These are phyloP conservation scores for Xylocopa sonorina DNA, from an alignment of 1,140 invertebrate species.

Conservation along the genomic window DNA sequence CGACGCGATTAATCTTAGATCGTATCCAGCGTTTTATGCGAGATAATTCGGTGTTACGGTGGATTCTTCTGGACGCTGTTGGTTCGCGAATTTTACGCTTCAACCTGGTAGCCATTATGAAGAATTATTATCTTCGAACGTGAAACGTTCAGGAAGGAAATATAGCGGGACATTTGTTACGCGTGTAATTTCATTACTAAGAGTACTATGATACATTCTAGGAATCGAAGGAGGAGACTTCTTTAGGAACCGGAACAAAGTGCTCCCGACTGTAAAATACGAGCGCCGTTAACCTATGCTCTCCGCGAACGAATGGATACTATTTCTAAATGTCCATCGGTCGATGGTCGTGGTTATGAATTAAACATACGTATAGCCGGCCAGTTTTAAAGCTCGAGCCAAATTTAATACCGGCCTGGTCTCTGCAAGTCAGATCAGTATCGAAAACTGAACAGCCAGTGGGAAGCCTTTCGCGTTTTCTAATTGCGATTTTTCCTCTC, in stretches of 20 bases:
- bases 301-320: neutral
- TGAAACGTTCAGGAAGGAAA: too few relatives aligned
- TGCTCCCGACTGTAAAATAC: neutral
- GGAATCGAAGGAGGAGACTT: neutral
- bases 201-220: neutral
- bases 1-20: neutral
- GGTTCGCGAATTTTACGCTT: too few relatives aligned
- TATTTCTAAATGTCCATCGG: constrained; percentile 11
- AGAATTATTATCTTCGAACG: too few relatives aligned
- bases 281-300: neutral
- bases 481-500: neutral
- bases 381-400: neutral
- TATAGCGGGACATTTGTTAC: too few relatives aligned
- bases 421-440: constrained; percentile 46
- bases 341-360: constrained; percentile 27
- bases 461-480: neutral
- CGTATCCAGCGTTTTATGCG: too few relatives aligned
- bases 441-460: constrained; percentile 20
- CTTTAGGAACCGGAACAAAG: neutral
- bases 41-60: too few relatives aligned
- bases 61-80: too few relatives aligned
- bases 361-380: constrained; percentile 39
- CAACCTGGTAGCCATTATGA: too few relatives aligned
- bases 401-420: constrained; percentile 26
- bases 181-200: neutral